Evolutionary conservation across 1,140 invertebrate species (phyloP).

Genomic region (Arctopsyche grandis): DNA sequence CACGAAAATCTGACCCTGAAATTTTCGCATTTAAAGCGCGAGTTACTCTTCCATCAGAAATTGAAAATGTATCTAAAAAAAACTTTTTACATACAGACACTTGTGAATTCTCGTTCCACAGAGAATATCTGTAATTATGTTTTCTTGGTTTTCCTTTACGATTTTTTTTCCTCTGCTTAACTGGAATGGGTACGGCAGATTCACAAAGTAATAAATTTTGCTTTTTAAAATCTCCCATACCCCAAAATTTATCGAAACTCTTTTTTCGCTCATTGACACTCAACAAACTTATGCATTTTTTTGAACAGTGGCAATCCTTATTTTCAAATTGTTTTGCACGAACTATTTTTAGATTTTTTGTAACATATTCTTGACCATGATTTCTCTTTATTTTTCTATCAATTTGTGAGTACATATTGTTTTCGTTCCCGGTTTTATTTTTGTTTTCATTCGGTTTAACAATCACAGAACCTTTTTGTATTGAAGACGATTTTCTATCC

Average conservation of each 20-base stretch:
- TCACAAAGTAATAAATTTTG: conserved; percentile 36
- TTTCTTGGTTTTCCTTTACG: not conserved
- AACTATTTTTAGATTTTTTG: conserved; percentile 24
- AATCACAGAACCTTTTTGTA: no score
- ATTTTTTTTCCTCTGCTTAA: not conserved
- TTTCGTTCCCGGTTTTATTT: no score
- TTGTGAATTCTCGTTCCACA: not conserved
- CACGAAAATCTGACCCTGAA: conserved; percentile 28
- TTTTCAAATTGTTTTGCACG: conserved; percentile 34
- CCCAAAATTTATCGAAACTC: conserved; percentile 30
- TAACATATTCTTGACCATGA: conserved; percentile 28
- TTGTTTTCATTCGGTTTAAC: no score
- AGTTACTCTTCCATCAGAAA: conserved; percentile 23
- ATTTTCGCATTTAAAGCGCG: conserved; percentile 30
- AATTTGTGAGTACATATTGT: not conserved
- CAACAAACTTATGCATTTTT: conserved; percentile 23
- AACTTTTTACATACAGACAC: not conserved
- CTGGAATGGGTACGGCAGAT: not conserved
- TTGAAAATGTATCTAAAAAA: not conserved
- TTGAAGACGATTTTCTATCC: no score
- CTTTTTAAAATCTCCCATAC: conserved; percentile 16
- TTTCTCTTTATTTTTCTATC: conserved; percentile 24
- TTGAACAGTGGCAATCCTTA: conserved; percentile 11
- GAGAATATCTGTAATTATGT: not conserved
- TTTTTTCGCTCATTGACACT: conserved; percentile 23